Conservation (phyloP, 1,140 invertebrate species). For the Scaptomyza hsui region DNA sequence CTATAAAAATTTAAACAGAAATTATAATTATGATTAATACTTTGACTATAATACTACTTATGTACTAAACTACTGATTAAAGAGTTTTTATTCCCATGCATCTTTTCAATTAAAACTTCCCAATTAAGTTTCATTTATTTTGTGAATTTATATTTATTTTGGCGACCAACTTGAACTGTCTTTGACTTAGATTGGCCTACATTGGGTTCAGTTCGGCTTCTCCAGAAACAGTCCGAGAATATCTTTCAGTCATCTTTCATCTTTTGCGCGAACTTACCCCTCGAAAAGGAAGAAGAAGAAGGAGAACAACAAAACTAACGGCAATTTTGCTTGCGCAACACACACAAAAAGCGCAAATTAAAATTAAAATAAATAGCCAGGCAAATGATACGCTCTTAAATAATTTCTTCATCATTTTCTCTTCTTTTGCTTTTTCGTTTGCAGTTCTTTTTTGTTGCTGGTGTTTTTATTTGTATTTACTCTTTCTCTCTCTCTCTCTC, state of each 20-base stretch:
- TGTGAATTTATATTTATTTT: constrained; percentile 4
- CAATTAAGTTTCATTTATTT: constrained; percentile 21
- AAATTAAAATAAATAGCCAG: constrained; percentile 77
- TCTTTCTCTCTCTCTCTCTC: constrained; percentile 28
- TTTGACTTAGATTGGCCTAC: constrained; percentile 41
- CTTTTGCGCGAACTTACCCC: constrained; percentile 32
- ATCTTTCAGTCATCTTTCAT: constrained; percentile 32
- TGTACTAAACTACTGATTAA: too few relatives aligned
- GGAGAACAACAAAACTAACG: constrained; percentile 41
- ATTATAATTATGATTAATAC: too few relatives aligned
- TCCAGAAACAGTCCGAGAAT: background rate
- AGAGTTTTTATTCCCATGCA: background rate
- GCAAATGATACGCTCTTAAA: constrained; percentile 49
- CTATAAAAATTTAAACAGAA: too few relatives aligned
- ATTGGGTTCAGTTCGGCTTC: background rate
- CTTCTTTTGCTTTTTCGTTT: constrained; percentile 12
- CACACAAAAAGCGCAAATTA: constrained; percentile 63
- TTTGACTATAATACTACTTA: too few relatives aligned
- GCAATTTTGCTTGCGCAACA: constrained; percentile 8
- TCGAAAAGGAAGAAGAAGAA: too few relatives aligned
- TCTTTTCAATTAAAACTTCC: background rate
- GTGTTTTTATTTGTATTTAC: constrained; percentile 51
- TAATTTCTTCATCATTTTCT: constrained; percentile 34
- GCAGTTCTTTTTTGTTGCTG: background rate
- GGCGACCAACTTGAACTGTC: constrained; percentile 21